Conservation (phyloP, 1,140 invertebrate genomes). For the Riptortus pedestris region DNA sequence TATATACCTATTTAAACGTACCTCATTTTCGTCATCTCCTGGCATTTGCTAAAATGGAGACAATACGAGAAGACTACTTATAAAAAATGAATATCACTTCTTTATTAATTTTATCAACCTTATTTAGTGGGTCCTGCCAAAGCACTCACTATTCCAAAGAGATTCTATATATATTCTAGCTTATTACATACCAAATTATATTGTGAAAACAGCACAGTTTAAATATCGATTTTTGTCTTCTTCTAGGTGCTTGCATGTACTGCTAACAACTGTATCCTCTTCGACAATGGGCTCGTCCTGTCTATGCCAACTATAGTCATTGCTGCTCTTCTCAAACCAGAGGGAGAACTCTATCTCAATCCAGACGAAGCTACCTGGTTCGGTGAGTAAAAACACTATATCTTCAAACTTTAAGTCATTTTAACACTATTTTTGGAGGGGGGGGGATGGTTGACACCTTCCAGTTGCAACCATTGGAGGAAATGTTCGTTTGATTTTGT, state of each 20-base stretch:
- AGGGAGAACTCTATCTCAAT: slow-evolving; percentile 26
- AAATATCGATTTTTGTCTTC: neutral
- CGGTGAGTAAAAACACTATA: no score
- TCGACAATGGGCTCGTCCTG: slow-evolving; percentile 32
- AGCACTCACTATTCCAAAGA: no score
- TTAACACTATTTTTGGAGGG: neutral
- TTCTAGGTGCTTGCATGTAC: slow-evolving; percentile 30
- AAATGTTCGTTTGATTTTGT: neutral
- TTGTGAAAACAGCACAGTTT: no score
- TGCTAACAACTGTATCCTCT: slow-evolving; percentile 31
- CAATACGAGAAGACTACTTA: no score
- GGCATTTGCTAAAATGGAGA: no score
- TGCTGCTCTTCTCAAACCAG: slow-evolving; percentile 26
- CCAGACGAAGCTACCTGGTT: slow-evolving; percentile 33
- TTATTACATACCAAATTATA: no score
- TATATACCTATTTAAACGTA: no score
- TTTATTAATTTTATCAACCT: no score
- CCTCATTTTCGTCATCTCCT: no score
- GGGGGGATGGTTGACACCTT: neutral
- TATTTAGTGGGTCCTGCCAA: no score
- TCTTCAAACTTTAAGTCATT: neutral
- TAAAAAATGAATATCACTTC: no score
- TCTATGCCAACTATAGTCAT: slow-evolving; percentile 33
- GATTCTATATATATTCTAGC: no score
- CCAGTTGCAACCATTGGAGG: neutral